Percentiles rank a stretch among this genome's conserved stretches.
Conservation (phyloP, 2,888 invertebrate genomes). For the Parasteatoda lunata region DNA sequence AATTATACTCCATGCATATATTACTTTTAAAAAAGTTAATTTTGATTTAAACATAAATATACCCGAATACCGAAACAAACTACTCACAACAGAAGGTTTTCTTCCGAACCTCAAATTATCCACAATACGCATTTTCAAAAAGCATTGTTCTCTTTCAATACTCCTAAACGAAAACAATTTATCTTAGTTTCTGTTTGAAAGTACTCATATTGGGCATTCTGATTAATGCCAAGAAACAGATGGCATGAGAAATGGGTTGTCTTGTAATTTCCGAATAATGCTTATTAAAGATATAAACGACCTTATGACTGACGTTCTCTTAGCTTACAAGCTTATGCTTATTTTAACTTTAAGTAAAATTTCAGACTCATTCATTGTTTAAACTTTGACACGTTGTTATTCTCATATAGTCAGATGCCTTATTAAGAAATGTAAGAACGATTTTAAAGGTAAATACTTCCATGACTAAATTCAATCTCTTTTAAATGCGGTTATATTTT, state of each 20-base stretch:
- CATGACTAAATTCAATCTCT: no score
- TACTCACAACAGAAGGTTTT: no score
- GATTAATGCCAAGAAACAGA: slow-evolving; percentile 38
- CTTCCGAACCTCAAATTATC: no score
- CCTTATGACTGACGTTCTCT: slow-evolving; percentile 6
- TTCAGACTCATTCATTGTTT: neutral
- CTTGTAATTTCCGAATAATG: slow-evolving; percentile 33
- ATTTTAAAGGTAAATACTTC: no score
- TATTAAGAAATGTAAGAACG: no score
- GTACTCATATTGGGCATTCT: slow-evolving; percentile 3
- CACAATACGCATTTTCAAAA: slow-evolving; percentile 12
- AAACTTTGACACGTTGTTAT: no score
- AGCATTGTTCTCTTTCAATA: slow-evolving; percentile 19
- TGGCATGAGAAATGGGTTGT: slow-evolving; percentile 31
- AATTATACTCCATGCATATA: no score
- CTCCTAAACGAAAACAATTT: slow-evolving; percentile 26
- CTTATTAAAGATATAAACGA: slow-evolving; percentile 46
- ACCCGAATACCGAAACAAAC: no score
- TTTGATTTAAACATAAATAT: no score
- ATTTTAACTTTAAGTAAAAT: neutral
- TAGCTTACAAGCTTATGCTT: neutral
- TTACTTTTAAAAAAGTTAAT: no score
- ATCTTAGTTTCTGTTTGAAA: slow-evolving; percentile 15
- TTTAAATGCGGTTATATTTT: no score
- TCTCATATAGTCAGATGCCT: no score